Evolutionary conservation across 2,888 invertebrate species (phyloP).

Genomic region (Timema cristinae): DNA sequence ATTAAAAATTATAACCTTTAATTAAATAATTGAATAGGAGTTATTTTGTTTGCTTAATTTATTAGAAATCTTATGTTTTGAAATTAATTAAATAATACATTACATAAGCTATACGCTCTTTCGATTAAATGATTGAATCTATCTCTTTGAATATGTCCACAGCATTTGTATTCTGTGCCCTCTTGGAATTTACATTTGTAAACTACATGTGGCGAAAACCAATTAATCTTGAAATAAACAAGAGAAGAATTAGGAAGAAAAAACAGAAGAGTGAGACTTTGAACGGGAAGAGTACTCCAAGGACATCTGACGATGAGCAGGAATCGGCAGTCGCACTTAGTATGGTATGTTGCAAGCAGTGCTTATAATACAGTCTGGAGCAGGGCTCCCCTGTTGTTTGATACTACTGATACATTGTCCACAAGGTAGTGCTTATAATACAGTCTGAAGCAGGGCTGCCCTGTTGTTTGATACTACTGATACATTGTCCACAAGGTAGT

Average conservation of each 20-base stretch:
- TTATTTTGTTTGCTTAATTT: too few relatives aligned
- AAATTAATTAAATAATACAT: neutral
- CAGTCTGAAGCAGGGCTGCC: too few relatives aligned
- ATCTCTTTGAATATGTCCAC: constrained; percentile 14
- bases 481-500: too few relatives aligned
- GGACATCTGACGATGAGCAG: constrained; percentile 6
- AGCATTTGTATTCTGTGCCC: constrained; percentile 48
- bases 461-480: too few relatives aligned
- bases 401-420: too few relatives aligned
- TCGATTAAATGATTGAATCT: neutral
- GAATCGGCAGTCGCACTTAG: neutral
- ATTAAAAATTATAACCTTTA: too few relatives aligned
- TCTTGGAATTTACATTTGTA: constrained; percentile 48
- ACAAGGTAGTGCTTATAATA: too few relatives aligned
- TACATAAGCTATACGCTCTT: neutral
- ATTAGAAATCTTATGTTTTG: too few relatives aligned
- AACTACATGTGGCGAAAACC: constrained; percentile 47
- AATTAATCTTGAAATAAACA: constrained; percentile 20
- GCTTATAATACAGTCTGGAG: neutral
- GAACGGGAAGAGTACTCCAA: constrained; percentile 24
- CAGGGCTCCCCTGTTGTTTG: too few relatives aligned
- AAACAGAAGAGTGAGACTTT: constrained; percentile 17
- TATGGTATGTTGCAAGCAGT: neutral
- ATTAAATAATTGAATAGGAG: too few relatives aligned
- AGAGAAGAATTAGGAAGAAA: too few relatives aligned